Percentiles rank a stretch among this genome's conserved stretches.
Conservation (phyloP, 23 tunicate species). For the Diplosoma virens region DNA sequence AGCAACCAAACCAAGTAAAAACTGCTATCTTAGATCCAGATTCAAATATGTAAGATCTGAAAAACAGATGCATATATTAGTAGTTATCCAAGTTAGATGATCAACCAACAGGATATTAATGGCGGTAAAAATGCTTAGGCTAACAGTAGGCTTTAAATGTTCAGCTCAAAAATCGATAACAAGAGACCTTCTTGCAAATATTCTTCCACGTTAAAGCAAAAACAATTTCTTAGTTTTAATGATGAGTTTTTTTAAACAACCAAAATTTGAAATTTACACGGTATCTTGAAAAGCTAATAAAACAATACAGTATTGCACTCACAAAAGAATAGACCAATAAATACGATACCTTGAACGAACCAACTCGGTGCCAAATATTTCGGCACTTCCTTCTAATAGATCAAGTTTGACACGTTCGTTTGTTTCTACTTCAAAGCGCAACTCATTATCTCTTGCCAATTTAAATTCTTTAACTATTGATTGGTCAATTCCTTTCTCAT, state of each 20-base stretch:
- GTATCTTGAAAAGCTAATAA: background rate
- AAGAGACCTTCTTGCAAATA: no score
- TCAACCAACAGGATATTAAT: no score
- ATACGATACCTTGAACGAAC: constrained; percentile 44
- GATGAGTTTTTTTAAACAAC: background rate
- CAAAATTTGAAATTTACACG: background rate
- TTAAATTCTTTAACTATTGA: constrained; percentile 50
- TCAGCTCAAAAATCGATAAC: no score
- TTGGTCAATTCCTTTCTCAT: constrained; percentile 63
- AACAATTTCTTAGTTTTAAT: no score
- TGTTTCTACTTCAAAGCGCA: constrained; percentile 90
- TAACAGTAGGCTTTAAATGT: no score
- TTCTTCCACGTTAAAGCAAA: no score
- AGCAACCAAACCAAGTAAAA: constrained; percentile 89
- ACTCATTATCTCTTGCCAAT: constrained; percentile 74
- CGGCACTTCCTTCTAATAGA: constrained; percentile 86
- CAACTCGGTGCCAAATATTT: constrained; percentile 90
- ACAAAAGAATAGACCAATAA: no score
- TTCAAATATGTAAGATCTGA: constrained; percentile 80
- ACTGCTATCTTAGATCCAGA: constrained; percentile 84
- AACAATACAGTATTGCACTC: background rate
- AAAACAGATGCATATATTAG: no score
- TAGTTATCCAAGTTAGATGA: no score
- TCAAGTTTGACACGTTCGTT: constrained; percentile 75
- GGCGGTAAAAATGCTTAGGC: no score